Percentiles rank a stretch among this genome's conserved stretches.
Conservation (phyloP, 2,888 invertebrate species). For the Drosophila atripex region DNA sequence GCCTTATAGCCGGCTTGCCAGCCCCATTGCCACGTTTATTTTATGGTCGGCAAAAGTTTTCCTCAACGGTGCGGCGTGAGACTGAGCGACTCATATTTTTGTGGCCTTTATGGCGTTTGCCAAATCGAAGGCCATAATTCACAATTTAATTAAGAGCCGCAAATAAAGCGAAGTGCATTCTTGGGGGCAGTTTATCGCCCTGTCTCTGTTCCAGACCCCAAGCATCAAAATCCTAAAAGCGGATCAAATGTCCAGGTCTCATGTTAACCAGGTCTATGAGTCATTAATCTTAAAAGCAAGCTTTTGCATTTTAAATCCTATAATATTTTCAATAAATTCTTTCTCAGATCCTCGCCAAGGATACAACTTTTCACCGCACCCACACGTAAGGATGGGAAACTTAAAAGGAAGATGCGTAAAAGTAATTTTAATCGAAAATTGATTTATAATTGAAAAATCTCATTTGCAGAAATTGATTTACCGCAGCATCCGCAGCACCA, state of each 20-base stretch:
- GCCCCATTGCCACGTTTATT: constrained; percentile 6
- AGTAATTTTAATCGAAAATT: constrained; percentile 84
- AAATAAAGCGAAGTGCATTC: constrained; percentile 57
- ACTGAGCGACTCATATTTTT: constrained; percentile 70
- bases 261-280: constrained; percentile 2
- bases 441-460: constrained; percentile 84
- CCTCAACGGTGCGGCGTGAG: constrained; percentile 14
- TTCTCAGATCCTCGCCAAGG: constrained; percentile 12
- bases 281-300: not conserved
- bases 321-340: not conserved
- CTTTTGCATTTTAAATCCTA: not conserved
- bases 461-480: constrained; percentile 82
- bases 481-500: constrained; percentile 77
- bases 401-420: constrained; percentile 77
- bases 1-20: constrained; percentile 57
- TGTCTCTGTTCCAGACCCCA: constrained; percentile 22
- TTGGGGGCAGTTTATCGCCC: constrained; percentile 47
- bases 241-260: constrained; percentile 1
- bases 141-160: constrained; percentile 80
- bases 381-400: constrained; percentile 18
- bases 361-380: constrained; percentile 42
- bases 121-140: constrained; percentile 78
- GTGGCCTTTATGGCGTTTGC: constrained; percentile 74
- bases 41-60: constrained; percentile 43
- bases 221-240: constrained; percentile 1